These are phyloP conservation scores for Leptinotarsa peninsularis DNA, from an alignment of 2,888 invertebrate genomes.

Conservation along the genomic window DNA sequence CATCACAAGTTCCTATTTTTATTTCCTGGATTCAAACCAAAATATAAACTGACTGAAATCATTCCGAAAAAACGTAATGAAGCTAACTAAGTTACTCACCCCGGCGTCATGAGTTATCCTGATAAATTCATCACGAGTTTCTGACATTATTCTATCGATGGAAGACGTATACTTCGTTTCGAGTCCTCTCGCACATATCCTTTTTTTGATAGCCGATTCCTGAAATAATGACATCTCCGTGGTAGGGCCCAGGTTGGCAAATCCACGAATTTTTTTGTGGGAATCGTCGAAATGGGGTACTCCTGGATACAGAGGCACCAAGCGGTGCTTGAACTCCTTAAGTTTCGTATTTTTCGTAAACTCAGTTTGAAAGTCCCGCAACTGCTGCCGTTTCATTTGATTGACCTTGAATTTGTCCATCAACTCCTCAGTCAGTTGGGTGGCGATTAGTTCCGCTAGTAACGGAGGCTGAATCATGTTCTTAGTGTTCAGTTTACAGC, in stretches of 20 bases:
- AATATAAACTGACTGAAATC: no score
- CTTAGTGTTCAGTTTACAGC: constrained; percentile 42
- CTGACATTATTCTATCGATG: constrained; percentile 69
- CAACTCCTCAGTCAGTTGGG: constrained; percentile 56
- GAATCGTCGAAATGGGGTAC: constrained; percentile 56
- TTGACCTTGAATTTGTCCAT: constrained; percentile 57
- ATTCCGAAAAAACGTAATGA: no score
- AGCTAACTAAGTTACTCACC: constrained; percentile 58
- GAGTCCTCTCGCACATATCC: constrained; percentile 71
- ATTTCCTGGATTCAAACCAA: no score
- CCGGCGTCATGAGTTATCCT: constrained; percentile 73
- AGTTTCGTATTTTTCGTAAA: constrained; percentile 56
- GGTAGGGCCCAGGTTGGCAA: constrained; percentile 71
- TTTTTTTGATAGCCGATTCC: constrained; percentile 72
- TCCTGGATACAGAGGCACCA: constrained; percentile 58
- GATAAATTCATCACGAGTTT: constrained; percentile 72
- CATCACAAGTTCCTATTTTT: no score
- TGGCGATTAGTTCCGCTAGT: constrained; percentile 54
- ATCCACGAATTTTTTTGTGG: constrained; percentile 69
- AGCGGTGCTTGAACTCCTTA: constrained; percentile 54
- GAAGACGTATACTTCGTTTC: constrained; percentile 70
- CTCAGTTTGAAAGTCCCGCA: constrained; percentile 57
- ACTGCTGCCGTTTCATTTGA: constrained; percentile 52
- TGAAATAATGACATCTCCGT: constrained; percentile 74
- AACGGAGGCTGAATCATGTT: constrained; percentile 40